Percentiles rank a stretch among this genome's conserved stretches.
These are phyloP conservation scores for Agrochola lota DNA, from an alignment of 2,888 invertebrate species.

Conservation along the genomic window DNA sequence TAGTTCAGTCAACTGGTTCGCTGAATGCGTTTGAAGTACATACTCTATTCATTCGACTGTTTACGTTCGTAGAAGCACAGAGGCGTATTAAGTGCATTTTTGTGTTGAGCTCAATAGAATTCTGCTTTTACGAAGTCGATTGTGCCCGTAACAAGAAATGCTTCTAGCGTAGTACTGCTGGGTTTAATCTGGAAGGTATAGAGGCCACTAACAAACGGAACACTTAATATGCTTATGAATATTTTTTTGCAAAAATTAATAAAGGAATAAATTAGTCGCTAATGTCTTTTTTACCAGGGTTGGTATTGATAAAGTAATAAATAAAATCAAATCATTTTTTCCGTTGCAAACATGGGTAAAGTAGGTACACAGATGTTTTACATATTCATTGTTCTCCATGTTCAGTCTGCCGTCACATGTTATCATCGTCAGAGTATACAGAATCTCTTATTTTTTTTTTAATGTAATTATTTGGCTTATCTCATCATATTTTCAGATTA, in stretches of 20 bases:
- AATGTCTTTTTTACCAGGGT: not conserved
- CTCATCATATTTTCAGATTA: constrained; percentile 12
- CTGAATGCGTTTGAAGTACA: constrained; percentile 22
- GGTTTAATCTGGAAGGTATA: not conserved
- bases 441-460: not conserved
- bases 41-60: constrained; percentile 30
- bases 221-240: not conserved
- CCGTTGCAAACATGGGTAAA: not conserved
- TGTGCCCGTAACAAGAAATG: not conserved
- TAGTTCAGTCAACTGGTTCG: constrained; percentile 2
- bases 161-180: not conserved
- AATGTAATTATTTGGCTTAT: not conserved
- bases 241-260: not conserved
- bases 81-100: constrained; percentile 10
- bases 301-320: not conserved
- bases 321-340: not conserved
- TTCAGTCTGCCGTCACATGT: no score
- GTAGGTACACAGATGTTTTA: no score
- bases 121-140: not conserved
- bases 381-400: not conserved
- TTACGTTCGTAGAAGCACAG: constrained; percentile 2
- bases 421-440: no score
- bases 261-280: fast-evolving
- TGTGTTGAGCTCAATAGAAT: not conserved
- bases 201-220: not conserved